Base-by-base conservation (phyloP, 2,797 vertebrate species). In the Dipus sagitta region DNA sequence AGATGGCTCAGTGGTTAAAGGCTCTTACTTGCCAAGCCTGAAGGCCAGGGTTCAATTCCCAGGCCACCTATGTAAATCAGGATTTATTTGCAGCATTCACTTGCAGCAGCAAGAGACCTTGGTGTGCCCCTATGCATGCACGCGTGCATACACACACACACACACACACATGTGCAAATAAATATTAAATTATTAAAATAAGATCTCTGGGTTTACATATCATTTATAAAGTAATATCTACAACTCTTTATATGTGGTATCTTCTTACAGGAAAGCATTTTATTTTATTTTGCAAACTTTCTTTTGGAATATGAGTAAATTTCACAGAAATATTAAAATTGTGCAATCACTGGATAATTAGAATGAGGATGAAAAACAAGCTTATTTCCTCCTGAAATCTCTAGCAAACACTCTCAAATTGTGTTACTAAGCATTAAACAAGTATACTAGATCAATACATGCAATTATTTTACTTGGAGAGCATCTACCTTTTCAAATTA, bases 161-260 rank as follows among this genome's bases (percentile, higher is more conserved):
- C 52, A 54, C 54, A 58, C 54, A 58, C 13, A 58, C 17, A 17
- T 13, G 17, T 58, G 54, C 13, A 58, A 58, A 58, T 58, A 17
- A 58, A 58, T 47, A 0, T 58, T 58, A 58, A 58, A 14, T 17
- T 58, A 58, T 3, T 17, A 58, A 58, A 30, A 64, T 67, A 74
- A 75, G 20, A 75, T 34, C n/a, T 42, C 64, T 71, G 20, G 52
- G 8, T 14, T 23, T 81, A 15, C 83, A 10, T 38, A 47, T 94
- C 15, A n/a, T 86, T 93, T 91, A 74, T 76, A 60, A 77, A 67
- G 58, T 28, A 86, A 52, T 93, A 13, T 38, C 70, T 42, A 24
- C 21, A 88, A 26, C 2, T 20, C 52, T 24, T 28, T 23, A 83
- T 28, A 28, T 34, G 20, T 18, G 15, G 32, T 64, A 54, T 28